Evolutionary conservation across 2,888 invertebrate species (phyloP).

Genomic region (Acheta domesticus): DNA sequence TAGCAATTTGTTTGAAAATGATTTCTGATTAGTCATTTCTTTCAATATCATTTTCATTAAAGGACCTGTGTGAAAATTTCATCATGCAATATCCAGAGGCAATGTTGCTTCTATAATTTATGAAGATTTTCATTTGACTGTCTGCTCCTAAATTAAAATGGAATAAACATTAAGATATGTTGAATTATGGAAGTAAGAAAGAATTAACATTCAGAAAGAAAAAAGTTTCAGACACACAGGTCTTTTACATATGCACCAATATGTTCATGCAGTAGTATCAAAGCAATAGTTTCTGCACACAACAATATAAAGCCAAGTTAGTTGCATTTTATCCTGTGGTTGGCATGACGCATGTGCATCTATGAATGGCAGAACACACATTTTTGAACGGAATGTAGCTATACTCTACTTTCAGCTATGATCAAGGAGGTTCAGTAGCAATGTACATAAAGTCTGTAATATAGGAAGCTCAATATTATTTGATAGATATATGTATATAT

Average conservation of each 20-base stretch:
- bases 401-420: neutral
- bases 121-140: too few species aligned
- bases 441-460: neutral
- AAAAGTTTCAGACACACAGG: neutral
- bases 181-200: too few species aligned
- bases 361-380: neutral
- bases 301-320: conserved; percentile 2
- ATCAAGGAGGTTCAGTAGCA: neutral
- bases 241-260: neutral
- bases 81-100: too few species aligned
- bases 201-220: too few species aligned
- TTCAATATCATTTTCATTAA: too few species aligned
- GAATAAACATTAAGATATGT: too few species aligned
- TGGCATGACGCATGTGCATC: conserved; percentile 4
- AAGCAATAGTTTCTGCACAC: neutral
- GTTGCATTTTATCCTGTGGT: neutral
- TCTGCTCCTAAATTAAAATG: too few species aligned
- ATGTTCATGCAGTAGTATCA: neutral
- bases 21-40: too few species aligned
- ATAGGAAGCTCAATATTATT: conserved; percentile 18
- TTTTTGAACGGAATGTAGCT: neutral
- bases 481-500: neutral
- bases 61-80: too few species aligned
- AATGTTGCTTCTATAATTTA: too few species aligned
- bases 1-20: too few species aligned